Evolutionary conservation across 2,113 vertebrate genomes (phyloP), one percentile per base, ranked within the genome.

Genomic region (Ophthalmolycus amberensis): DNA sequence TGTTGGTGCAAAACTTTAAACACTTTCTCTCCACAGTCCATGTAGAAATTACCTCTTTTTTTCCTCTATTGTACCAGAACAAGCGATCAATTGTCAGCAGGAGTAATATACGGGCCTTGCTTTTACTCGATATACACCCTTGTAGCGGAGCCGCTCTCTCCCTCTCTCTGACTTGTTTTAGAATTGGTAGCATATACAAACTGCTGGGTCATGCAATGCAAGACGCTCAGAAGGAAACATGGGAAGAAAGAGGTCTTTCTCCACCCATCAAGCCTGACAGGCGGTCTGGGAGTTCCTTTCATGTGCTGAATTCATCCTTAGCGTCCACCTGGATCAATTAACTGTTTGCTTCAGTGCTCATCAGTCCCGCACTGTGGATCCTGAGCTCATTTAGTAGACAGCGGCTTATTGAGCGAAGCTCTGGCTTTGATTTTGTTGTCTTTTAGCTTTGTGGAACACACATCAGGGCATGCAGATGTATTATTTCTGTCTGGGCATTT

Each of bases 241-340:
- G 84, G 79, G 84, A 93, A 95, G 91, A 95, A 95, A 95, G 93
- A 90, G 81, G 80, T 89, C 93, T 94, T 95, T 95, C 94, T 95
- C 81, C 77, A 46, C 80, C 82, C 85, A 90, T 94, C 92, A 92
- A 79, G 86, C 88, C 84, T 87, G 88, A 93, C 93, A 89, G 88
- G 90, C 79, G n/a, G 77, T 88, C 88, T 80, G 72, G 27, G 89
- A 73, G 85, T 78, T 88, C 80, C 92, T 93, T 94, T 93, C 94
- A 94, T 94, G 92, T 94, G 89, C 92, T 89, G 86, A 93, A 93
- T 90, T 94, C 93, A 93, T 94, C 93, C 90, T 88, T 90, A 90
- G 88, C 88, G 46, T 94, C 93, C 93, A 94, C 93, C 93, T 93
- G 94, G 91, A 93, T 94, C 91, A 94, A 95, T 94, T 92, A 94